A percentile compares a stretch with the other conserved stretches of the same genome.
Conservation (phyloP, 2,113 vertebrate genomes). For the Tenebrosternarchus preto region DNA sequence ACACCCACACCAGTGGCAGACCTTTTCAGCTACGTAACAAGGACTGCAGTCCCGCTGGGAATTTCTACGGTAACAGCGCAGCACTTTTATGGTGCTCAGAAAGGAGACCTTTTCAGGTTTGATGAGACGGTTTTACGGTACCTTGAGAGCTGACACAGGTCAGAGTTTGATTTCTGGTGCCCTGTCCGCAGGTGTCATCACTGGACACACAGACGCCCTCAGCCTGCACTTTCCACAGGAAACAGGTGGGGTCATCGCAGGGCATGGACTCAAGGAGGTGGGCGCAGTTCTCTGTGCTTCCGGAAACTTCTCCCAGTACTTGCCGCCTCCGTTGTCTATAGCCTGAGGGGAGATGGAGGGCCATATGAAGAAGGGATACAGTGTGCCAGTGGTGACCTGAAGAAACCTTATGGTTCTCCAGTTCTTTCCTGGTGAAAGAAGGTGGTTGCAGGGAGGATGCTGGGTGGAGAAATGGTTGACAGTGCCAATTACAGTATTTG, state of each 20-base stretch:
- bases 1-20: background rate
- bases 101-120: background rate
- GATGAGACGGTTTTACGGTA: slow-evolving; percentile 55
- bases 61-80: background rate
- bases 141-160: slow-evolving; percentile 80
- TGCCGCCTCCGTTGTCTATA: slow-evolving; percentile 83
- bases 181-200: slow-evolving; percentile 81
- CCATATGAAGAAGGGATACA: background rate
- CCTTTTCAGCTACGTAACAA: slow-evolving; percentile 16
- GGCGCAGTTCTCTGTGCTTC: slow-evolving; percentile 72
- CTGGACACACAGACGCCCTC: slow-evolving; percentile 76
- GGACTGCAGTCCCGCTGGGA: slow-evolving; percentile 7
- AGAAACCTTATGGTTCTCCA: too few relatives aligned
- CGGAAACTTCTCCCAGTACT: slow-evolving; percentile 73
- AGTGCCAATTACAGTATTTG: too few relatives aligned
- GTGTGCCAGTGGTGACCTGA: background rate
- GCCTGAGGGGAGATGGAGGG: slow-evolving; percentile 69
- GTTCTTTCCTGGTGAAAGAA: too few relatives aligned
- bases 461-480: slow-evolving; percentile 4
- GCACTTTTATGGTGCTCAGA: slow-evolving; percentile 4
- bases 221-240: slow-evolving; percentile 75
- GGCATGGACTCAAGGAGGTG: slow-evolving; percentile 86
- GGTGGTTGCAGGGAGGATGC: background rate
- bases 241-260: slow-evolving; percentile 87
- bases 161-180: slow-evolving; percentile 73